Evolutionary conservation across 2,888 invertebrate species (phyloP).

Genomic region (Metallyticus violacea): DNA sequence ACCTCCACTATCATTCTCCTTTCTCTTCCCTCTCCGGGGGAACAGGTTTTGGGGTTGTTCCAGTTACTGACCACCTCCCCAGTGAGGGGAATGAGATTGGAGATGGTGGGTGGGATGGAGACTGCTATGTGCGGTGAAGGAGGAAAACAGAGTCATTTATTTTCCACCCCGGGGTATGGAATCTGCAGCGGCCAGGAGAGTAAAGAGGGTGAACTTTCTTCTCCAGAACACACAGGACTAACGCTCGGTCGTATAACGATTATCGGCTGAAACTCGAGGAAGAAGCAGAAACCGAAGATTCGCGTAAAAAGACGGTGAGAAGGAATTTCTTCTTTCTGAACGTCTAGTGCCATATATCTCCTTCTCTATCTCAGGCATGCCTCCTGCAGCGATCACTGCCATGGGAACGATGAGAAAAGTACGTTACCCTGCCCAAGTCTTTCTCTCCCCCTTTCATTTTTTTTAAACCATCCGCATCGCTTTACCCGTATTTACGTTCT

Average conservation of each 20-base stretch:
- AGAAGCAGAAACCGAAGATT: not conserved
- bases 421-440: not conserved
- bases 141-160: constrained; percentile 18
- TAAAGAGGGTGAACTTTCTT: not conserved
- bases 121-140: not conserved
- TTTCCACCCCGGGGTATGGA: not conserved
- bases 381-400: not conserved
- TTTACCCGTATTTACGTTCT: not conserved
- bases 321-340: not conserved
- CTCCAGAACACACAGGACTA: not conserved
- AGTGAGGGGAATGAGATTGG: not conserved
- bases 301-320: not conserved
- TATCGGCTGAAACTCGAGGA: not conserved
- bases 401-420: not conserved
- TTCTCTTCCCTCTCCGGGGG: not conserved
- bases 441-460: not conserved
- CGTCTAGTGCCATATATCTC: not conserved
- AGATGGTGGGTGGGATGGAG: not conserved
- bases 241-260: not conserved
- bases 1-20: not conserved
- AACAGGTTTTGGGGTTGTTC: constrained; percentile 1
- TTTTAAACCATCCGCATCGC: not conserved
- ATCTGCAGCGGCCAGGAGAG: not conserved
- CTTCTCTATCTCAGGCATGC: not conserved
- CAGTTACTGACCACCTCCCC: not conserved